Conservation (phyloP, 2,797 vertebrate genomes). For the Lindbergichthys nudifrons region DNA sequence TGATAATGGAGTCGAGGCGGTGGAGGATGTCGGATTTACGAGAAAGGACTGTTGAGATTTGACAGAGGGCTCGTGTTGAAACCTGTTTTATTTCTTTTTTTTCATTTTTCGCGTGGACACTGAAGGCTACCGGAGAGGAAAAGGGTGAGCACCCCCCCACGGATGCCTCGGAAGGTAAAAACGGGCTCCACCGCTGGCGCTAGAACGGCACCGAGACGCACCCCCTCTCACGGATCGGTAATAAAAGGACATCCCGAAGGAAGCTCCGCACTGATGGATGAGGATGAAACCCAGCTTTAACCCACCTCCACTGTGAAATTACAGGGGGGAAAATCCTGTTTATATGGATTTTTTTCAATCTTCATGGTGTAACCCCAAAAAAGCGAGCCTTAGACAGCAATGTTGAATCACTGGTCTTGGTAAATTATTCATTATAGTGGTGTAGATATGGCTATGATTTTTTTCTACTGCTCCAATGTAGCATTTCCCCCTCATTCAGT, state of each 20-base stretch:
- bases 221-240: constrained; percentile 52
- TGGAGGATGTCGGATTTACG: constrained; percentile 75
- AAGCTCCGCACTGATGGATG: constrained; percentile 61
- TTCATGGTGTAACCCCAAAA: constrained; percentile 69
- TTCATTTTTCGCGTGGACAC: constrained; percentile 53
- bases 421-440: constrained; percentile 73
- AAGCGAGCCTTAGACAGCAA: constrained; percentile 73
- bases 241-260: constrained; percentile 61
- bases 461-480: constrained; percentile 68
- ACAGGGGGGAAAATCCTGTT: constrained; percentile 45
- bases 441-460: constrained; percentile 63
- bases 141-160: constrained; percentile 60
- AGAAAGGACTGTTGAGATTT: constrained; percentile 76
- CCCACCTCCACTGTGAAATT: constrained; percentile 66
- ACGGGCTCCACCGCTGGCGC: constrained; percentile 71
- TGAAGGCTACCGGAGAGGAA: constrained; percentile 44
- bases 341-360: constrained; percentile 63
- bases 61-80: constrained; percentile 61
- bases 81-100: not conserved
- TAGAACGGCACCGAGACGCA: constrained; percentile 53
- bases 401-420: constrained; percentile 75
- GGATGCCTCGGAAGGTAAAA: constrained; percentile 72
- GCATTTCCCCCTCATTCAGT: constrained; percentile 46
- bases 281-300: constrained; percentile 66
- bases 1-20: constrained; percentile 78